These are phyloP conservation scores for Rhopalosiphum padi DNA, from an alignment of 1,140 invertebrate species.

Conservation along the genomic window DNA sequence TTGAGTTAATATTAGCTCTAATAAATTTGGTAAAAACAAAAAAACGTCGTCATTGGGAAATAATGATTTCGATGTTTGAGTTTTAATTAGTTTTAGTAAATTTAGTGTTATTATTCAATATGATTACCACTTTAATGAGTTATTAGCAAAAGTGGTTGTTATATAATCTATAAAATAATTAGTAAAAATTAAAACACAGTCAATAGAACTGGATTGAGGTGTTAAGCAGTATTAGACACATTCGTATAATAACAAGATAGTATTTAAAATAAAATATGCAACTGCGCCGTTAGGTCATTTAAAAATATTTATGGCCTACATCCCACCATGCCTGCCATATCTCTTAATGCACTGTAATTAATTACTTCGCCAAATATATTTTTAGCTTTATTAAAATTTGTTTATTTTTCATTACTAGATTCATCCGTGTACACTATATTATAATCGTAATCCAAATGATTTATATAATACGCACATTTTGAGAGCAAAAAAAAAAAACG, in stretches of 20 bases:
- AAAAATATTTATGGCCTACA: slow-evolving; percentile 19
- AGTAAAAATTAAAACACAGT: background rate
- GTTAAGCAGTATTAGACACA: background rate
- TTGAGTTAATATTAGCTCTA: background rate
- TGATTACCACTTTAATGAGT: slow-evolving; percentile 24
- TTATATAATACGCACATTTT: background rate
- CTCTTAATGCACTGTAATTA: background rate
- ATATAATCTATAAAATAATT: background rate
- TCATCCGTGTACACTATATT: background rate
- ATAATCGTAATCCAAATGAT: background rate
- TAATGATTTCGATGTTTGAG: background rate
- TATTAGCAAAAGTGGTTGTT: background rate
- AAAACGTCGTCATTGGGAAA: background rate
- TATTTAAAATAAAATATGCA: background rate
- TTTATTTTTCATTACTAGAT: slow-evolving; percentile 2
- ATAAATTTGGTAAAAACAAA: background rate
- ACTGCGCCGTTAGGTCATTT: background rate
- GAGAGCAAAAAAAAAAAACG: background rate
- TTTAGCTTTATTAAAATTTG: background rate
- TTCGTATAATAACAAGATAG: background rate
- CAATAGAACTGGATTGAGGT: background rate
- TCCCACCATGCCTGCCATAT: background rate
- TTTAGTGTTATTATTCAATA: background rate
- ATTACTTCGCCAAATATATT: background rate
- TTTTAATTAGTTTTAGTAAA: slow-evolving; percentile 9